phyloP scores from a whole-genome alignment of 2,113 vertebrate species.

The Datnioides undecimradiatus region DNA sequence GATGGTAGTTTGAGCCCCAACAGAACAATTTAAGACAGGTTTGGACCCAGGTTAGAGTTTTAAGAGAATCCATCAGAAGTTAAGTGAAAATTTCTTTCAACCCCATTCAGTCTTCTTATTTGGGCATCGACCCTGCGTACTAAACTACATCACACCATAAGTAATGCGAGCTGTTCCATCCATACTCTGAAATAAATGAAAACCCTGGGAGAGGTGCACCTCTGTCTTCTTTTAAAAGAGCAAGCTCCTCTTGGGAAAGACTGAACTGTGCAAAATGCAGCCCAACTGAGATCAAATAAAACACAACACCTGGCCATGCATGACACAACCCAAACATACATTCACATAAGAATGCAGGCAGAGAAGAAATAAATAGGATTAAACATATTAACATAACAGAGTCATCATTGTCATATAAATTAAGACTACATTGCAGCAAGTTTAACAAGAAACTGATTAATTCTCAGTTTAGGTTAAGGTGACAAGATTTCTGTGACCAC shows the following conservation, averaged over 20 bases:
- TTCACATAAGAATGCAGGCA: slow-evolving; percentile 87
- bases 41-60: slow-evolving; percentile 19
- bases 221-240: slow-evolving; percentile 48
- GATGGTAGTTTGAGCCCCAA: background rate
- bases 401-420: slow-evolving; percentile 77
- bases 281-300: slow-evolving; percentile 63
- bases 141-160: slow-evolving; percentile 44
- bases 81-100: slow-evolving; percentile 22
- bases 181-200: slow-evolving; percentile 61
- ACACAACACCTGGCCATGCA: slow-evolving; percentile 79
- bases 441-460: slow-evolving; percentile 61
- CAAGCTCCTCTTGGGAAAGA: slow-evolving; percentile 72
- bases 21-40: slow-evolving; percentile 32
- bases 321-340: slow-evolving; percentile 67
- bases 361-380: slow-evolving; percentile 94
- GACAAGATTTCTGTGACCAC: slow-evolving; percentile 62
- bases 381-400: slow-evolving; percentile 86
- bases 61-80: slow-evolving; percentile 6
- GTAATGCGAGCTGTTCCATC: slow-evolving; percentile 68
- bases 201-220: slow-evolving; percentile 46
- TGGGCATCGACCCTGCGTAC: slow-evolving; percentile 20
- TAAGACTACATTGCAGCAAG: slow-evolving; percentile 80
- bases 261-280: slow-evolving; percentile 88
- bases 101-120: slow-evolving; percentile 17
- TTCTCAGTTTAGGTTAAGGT: slow-evolving; percentile 73